Evolutionary conservation across 2,888 invertebrate genomes (phyloP).

Genomic region (Phaedon cochleariae): DNA sequence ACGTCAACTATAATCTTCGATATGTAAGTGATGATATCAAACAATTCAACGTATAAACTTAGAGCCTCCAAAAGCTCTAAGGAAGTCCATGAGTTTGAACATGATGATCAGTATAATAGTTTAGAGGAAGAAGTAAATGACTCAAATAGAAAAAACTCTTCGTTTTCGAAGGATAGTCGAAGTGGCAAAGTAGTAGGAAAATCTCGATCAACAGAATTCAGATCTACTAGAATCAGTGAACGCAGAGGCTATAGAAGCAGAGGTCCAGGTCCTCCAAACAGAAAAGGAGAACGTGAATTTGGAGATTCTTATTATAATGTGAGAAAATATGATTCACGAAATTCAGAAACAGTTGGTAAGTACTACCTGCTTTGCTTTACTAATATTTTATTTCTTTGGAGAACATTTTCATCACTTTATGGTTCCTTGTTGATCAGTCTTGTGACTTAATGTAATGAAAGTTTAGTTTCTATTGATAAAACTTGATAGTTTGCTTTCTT

Average conservation of each 20-base stretch:
- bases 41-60: constrained; percentile 69
- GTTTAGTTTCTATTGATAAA: too few relatives aligned
- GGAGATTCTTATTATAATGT: constrained; percentile 57
- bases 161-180: constrained; percentile 43
- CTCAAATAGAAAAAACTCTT: constrained; percentile 34
- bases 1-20: too few relatives aligned
- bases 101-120: constrained; percentile 62
- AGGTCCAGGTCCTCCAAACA: constrained; percentile 46
- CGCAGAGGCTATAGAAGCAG: constrained; percentile 51
- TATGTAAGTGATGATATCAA: constrained; percentile 73
- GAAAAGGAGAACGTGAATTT: constrained; percentile 64
- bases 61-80: constrained; percentile 68
- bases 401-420: too few relatives aligned
- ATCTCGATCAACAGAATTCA: constrained; percentile 53
- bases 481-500: too few relatives aligned
- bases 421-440: too few relatives aligned
- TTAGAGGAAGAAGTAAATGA: constrained; percentile 52
- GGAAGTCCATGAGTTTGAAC: constrained; percentile 61
- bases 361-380: constrained; percentile 19
- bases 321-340: constrained; percentile 62
- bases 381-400: background rate
- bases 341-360: constrained; percentile 45
- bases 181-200: constrained; percentile 43
- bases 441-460: too few relatives aligned
- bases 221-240: constrained; percentile 48